Percentiles rank a stretch among this genome's conserved stretches.
phyloP scores from a whole-genome alignment of 1,140 invertebrate species.

The Pentalonia nigronervosa region DNA sequence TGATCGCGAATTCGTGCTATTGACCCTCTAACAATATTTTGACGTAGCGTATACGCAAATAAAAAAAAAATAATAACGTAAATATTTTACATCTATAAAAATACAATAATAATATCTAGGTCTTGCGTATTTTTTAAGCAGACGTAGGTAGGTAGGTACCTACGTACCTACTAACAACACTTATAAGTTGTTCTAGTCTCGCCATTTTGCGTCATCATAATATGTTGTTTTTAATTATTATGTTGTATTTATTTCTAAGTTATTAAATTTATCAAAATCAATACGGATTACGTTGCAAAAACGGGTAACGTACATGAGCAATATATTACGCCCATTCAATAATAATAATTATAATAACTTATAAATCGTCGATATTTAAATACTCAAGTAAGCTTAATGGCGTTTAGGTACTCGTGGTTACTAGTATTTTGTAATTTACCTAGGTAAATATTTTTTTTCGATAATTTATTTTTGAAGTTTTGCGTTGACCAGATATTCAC shows the following conservation, averaged over 20 bases:
- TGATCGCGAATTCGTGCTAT: background rate
- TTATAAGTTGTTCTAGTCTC: too few species aligned
- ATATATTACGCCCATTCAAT: background rate
- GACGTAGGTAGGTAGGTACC: background rate
- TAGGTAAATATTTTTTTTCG: background rate
- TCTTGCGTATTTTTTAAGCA: background rate
- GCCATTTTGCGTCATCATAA: too few species aligned
- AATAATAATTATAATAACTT: background rate
- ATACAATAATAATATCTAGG: background rate
- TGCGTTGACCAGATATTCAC: background rate
- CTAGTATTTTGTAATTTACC: background rate
- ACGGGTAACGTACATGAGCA: background rate
- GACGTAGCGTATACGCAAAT: background rate
- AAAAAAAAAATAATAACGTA: too few species aligned
- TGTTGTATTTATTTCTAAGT: background rate
- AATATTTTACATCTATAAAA: background rate
- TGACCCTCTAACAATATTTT: background rate
- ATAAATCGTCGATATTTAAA: background rate
- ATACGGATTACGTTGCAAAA: background rate
- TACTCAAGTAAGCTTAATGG: background rate
- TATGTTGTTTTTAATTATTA: too few species aligned
- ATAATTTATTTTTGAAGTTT: background rate
- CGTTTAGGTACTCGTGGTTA: background rate
- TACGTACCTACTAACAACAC: too few species aligned
- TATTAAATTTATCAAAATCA: background rate